Base-by-base conservation (phyloP, 2,797 vertebrate genomes). In the Pseudopleuronectes americanus region DNA sequence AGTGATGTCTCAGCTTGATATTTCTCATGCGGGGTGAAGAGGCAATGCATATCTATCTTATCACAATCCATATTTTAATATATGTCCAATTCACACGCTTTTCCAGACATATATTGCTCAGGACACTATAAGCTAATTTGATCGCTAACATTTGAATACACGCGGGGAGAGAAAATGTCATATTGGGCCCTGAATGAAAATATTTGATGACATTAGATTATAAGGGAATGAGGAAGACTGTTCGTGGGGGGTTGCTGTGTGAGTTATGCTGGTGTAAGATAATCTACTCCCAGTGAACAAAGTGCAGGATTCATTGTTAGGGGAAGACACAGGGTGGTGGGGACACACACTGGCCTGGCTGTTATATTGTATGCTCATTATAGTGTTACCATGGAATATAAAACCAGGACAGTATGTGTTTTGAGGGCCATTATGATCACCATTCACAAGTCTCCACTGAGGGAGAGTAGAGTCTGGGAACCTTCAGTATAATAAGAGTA, bases 21-120 rank as follows among this genome's bases (percentile, higher is more conserved):
- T 83, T 77, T 69, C 65, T 75, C 55, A 79, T 51, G 45, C 71
- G 21, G 43, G 16, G 23, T 43, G 66, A 65, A 61, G 36, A 41
- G 76, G 61, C 13, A 58, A 60, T 33, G 48, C 60, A 38, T 21
- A 76, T 78, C 61, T 58, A 22, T 82, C 61, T 60, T 71, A 48
- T 76, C 68, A 72, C 52, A 82, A 82, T 73, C 47, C 22, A 75
- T 45, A 75, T 85, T 83, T 82, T 65, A 84, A 79, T 79, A 74
- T 68, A 84, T 61, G 47, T 74, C 82, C 79, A 67, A 87, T 82
- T 81, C 62, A 76, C 64, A 62, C 55, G 6, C 62, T 52, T 51
- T 26, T 43, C 48, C 28, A 61, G 59, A 61, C 60, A 74, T 43
- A 72, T 71, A 77, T 68, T 68, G 55, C 68, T 62, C 36, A 57